Evolutionary conservation across 2,113 vertebrate genomes (phyloP).

Genomic region (Perca flavescens): DNA sequence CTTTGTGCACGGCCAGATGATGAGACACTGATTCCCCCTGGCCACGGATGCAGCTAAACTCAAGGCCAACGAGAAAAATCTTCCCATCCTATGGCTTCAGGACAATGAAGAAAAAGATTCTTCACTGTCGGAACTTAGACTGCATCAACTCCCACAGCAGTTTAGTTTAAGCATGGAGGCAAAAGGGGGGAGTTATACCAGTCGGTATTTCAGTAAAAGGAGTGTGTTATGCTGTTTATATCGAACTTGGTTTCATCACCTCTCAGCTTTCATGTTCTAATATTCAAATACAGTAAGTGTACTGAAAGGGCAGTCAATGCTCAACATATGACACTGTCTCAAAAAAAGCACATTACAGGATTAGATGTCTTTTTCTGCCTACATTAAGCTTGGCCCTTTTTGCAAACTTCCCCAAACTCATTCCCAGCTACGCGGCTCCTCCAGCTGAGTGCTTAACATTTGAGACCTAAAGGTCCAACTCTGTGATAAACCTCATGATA

Average conservation of each 20-base stretch:
- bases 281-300: neutral
- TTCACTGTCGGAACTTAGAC: neutral
- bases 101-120: neutral
- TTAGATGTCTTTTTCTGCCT: neutral
- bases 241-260: neutral
- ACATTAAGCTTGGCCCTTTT: neutral
- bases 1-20: slow-evolving; percentile 53
- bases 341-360: neutral
- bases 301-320: neutral
- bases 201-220: neutral
- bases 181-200: neutral
- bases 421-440: slow-evolving; percentile 15
- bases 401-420: slow-evolving; percentile 32
- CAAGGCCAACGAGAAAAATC: neutral
- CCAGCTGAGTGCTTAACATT: slow-evolving; percentile 12
- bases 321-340: neutral
- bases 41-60: slow-evolving; percentile 14
- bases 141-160: neutral
- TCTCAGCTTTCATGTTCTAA: neutral
- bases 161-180: neutral
- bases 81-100: neutral
- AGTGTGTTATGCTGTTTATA: neutral
- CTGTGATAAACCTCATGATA: slow-evolving; percentile 39
- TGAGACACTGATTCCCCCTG: slow-evolving; percentile 35
- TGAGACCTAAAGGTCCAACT: slow-evolving; percentile 40